Evolutionary conservation across 2,888 invertebrate genomes (phyloP).

Genomic region (Tridacna gigas): DNA sequence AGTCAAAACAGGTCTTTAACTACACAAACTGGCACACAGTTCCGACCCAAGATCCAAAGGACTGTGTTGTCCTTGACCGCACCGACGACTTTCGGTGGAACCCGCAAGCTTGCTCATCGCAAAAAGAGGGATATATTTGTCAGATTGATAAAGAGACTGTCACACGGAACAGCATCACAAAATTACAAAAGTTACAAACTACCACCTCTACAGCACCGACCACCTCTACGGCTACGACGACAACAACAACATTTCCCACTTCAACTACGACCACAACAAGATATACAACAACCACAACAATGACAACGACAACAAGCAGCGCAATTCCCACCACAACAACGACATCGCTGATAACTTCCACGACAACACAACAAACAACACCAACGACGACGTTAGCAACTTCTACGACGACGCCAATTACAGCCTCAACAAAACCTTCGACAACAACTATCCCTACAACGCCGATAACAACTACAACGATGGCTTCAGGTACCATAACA

Average conservation of each 20-base stretch:
- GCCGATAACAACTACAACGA: not conserved
- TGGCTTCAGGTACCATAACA: not conserved
- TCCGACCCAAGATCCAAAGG: not conserved
- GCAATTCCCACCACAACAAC: not conserved
- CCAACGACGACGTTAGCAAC: not conserved
- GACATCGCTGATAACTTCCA: not conserved
- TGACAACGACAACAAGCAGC: not conserved
- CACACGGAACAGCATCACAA: not conserved
- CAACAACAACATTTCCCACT: not conserved
- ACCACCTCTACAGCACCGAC: not conserved
- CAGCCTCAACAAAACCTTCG: not conserved
- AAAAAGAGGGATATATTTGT: constrained; percentile 18
- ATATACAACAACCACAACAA: not conserved
- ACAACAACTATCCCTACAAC: not conserved
- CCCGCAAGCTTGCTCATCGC: not conserved
- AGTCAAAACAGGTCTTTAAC: not conserved
- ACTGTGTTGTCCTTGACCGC: constrained; percentile 1
- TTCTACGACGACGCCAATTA: not conserved
- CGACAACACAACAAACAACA: not conserved
- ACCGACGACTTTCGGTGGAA: constrained; percentile 7
- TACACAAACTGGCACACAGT: constrained; percentile 14
- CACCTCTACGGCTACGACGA: not conserved
- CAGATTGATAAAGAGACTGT: constrained; percentile 4
- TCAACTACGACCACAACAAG: not conserved
- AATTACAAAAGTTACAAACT: constrained; percentile 4